phyloP scores from a whole-genome alignment of 1,140 invertebrate genomes.

The Copidosoma floridanum region DNA sequence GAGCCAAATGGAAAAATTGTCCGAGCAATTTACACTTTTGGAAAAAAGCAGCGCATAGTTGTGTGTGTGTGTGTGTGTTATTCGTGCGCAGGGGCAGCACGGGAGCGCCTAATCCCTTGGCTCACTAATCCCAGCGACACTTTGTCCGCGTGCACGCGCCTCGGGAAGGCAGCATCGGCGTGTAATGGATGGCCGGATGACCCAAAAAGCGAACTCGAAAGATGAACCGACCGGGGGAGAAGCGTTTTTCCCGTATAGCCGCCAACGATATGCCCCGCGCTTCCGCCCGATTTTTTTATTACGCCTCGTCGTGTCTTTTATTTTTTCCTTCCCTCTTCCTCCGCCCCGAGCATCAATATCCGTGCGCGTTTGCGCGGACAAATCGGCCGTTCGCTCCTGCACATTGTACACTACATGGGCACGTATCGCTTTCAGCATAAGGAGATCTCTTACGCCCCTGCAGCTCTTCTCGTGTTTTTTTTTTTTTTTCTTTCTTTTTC shows the following conservation, averaged over 20 bases:
- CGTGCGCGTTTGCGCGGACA: slow-evolving; percentile 16
- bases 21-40: slow-evolving; percentile 52
- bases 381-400: neutral
- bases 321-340: slow-evolving; percentile 11
- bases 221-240: slow-evolving; percentile 20
- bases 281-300: slow-evolving; percentile 21
- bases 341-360: neutral
- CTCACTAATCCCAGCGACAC: too few species aligned
- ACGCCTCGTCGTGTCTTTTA: too few species aligned
- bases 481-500: neutral
- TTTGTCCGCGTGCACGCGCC: slow-evolving; percentile 11
- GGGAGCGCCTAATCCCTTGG: too few species aligned
- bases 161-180: slow-evolving; percentile 6
- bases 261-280: neutral
- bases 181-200: slow-evolving; percentile 28
- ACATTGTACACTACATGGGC: neutral
- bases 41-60: slow-evolving; percentile 19
- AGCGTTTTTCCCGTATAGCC: slow-evolving; percentile 7
- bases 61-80: too few species aligned
- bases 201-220: slow-evolving; percentile 27
- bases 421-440: slow-evolving; percentile 20
- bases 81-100: slow-evolving; percentile 11
- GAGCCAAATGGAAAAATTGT: slow-evolving; percentile 53
- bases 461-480: neutral
- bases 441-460: slow-evolving; percentile 9